Conservation (phyloP, 2,113 vertebrate species). For the Rissa tridactyla region DNA sequence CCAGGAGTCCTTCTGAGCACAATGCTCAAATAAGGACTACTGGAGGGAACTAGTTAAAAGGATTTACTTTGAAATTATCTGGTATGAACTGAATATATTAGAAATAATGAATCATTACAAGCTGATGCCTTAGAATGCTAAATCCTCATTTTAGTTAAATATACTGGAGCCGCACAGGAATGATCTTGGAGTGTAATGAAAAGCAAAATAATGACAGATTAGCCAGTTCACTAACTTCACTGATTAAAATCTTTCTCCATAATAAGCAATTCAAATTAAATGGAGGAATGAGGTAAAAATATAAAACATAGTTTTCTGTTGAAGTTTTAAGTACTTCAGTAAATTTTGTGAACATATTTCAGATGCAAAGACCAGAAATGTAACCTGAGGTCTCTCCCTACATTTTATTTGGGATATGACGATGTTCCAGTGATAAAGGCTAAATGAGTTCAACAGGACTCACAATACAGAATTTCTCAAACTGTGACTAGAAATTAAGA, state of each 20-base stretch:
- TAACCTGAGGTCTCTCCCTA: neutral
- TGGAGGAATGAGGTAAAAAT: constrained; percentile 17
- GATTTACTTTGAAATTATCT: constrained; percentile 64
- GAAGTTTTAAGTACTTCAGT: constrained; percentile 33
- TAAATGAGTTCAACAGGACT: neutral
- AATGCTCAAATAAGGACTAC: constrained; percentile 18
- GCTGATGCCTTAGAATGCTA: constrained; percentile 58
- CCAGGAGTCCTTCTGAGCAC: neutral
- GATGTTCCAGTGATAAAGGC: neutral
- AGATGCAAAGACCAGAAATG: neutral
- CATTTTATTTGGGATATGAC: neutral
- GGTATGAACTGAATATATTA: constrained; percentile 66
- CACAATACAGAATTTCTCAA: neutral
- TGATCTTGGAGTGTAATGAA: constrained; percentile 60
- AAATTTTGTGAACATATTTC: neutral
- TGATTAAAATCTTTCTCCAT: constrained; percentile 70
- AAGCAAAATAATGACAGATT: constrained; percentile 72
- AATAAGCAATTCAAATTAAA: constrained; percentile 66
- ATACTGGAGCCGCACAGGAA: constrained; percentile 52
- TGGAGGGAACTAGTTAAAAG: constrained; percentile 65
- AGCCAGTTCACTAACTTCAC: constrained; percentile 68
- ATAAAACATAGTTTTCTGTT: neutral
- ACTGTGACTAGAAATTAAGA: neutral
- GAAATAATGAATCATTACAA: constrained; percentile 72
- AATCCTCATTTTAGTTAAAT: constrained; percentile 69